Evolutionary conservation across 2,797 vertebrate species (phyloP), one percentile per base, ranked within the genome.

Genomic region (Anguilla anguilla): DNA sequence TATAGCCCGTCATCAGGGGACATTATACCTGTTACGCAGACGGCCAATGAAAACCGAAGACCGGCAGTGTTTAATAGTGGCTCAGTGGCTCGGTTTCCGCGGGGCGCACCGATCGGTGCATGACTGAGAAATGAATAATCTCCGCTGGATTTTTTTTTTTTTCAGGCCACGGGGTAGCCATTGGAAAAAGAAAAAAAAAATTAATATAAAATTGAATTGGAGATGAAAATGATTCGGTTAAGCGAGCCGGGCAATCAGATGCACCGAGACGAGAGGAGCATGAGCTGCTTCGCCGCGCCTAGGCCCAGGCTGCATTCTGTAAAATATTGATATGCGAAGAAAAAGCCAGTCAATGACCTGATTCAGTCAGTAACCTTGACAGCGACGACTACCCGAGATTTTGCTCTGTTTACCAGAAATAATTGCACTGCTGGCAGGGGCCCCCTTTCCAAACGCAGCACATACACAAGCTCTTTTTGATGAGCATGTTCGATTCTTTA

Each of bases 311-410:
- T 28, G 43, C 49, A 31, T 83, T 87, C 84, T 84, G 64, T 87
- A 46, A 87, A 84, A 84, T 87, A 84, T 84, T 84, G 87, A 87
- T 87, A 87, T 46, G 22, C 22, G 83, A 84, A 72, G 53, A 28
- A 64, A 84, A 83, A 83, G 86, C 82, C 61, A 83, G 79, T 67
- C 79, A n/a, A 67, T 87, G 87, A 84, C 87, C 87, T 83, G 83
- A 64, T 87, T 87, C 87, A 83, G 61, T 87, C 87, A 87, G 39
- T 51, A 74, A 87, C 31, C 82, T 31, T 83, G 64, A 57, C 87
- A 57, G 64, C 19, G 49, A 51, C 51, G 15, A 9, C 51, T 84
- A 57, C 53, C 51, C 28, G 11, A 46, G 28, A 28, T 85, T 67
- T 15, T 49, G 51, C 22, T 35, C 87, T 31, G 46, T 25, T 61